Evolutionary conservation across 1,140 invertebrate genomes (phyloP), one percentile per base, ranked within the genome.

Genomic region (Palaemon carinicauda): DNA sequence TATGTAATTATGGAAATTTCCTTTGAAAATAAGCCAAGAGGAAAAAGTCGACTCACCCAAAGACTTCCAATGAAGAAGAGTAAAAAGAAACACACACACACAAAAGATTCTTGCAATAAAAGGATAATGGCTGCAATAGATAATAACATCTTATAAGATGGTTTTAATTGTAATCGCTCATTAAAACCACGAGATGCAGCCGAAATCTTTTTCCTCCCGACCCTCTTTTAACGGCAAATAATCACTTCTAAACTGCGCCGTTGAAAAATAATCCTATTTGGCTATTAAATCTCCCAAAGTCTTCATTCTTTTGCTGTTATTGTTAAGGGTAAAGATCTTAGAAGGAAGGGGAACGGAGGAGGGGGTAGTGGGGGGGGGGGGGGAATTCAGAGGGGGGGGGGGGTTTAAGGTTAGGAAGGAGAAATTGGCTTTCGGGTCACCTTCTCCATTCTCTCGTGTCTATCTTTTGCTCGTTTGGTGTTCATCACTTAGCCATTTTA

Each of bases 381-480:
- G 69, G 15, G 12, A 12, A 15, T 5, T 7, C 1, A 27, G 69
- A 17, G 69, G 21, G 19, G 24, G 69, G 15, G 21, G 69, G 15
- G 24, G 24, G 3, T 1, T 12, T 7, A 21, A 17, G 69, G 12
- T 3, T 3, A 73, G 31, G 69, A 31, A 12, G 21, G 24, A 29
- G 69, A 31, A 5, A 73, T 24, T 15, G n/a, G 27, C 3, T 29
- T 73, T 17, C n/a, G 33, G 27, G 69, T 73, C 24, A 29, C 80
- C n/a, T 15, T 73, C 41, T 33, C 69, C 19, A 21, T 65, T 75
- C 41, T 41, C 41, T 41, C 5, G 41, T 78, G 54, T 85, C 82
- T 33, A 85, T 85, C 82, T 65, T 85, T 85, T 50, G 29, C 82
- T 85, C 82, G 82, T 85, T 85, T 65, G 82, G 74, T 85, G 74